phyloP scores from a whole-genome alignment of 1,140 invertebrate species.

The Drosophila truncata region DNA sequence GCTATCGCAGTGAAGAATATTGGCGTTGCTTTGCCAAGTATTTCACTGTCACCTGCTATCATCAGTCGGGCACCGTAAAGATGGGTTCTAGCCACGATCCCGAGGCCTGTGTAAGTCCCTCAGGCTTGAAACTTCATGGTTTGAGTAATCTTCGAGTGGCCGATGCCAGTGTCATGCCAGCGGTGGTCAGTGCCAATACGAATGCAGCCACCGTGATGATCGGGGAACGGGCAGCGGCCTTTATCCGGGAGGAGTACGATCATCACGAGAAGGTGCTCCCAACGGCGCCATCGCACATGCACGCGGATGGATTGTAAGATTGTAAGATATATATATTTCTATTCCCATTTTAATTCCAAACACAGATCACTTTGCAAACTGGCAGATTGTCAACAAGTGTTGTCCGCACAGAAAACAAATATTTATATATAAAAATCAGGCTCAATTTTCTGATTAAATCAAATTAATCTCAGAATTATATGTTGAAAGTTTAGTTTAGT shows the following conservation, averaged over 20 bases:
- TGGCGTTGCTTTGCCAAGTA: constrained; percentile 91
- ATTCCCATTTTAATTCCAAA: neutral
- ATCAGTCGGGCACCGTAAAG: constrained; percentile 90
- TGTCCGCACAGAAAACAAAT: neutral
- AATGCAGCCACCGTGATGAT: constrained; percentile 93
- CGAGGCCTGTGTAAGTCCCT: constrained; percentile 90
- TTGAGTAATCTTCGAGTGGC: constrained; percentile 90
- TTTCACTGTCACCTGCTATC: constrained; percentile 88
- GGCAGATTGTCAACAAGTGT: constrained; percentile 13
- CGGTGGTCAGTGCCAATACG: constrained; percentile 90
- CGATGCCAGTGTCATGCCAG: constrained; percentile 92
- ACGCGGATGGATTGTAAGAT: constrained; percentile 52
- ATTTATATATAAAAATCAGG: neutral
- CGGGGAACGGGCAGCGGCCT: constrained; percentile 93
- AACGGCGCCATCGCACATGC: constrained; percentile 9
- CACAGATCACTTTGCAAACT: constrained; percentile 1
- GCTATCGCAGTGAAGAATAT: constrained; percentile 88
- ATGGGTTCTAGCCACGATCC: constrained; percentile 91
- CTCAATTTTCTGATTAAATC: neutral
- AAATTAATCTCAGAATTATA: neutral
- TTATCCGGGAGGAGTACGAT: constrained; percentile 89
- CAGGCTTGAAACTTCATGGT: constrained; percentile 89
- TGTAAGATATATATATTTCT: neutral
- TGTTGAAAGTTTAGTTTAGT: neutral
- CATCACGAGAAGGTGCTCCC: neutral